Conservation (phyloP, 2,113 vertebrate genomes). For the Syrrhaptes paradoxus region DNA sequence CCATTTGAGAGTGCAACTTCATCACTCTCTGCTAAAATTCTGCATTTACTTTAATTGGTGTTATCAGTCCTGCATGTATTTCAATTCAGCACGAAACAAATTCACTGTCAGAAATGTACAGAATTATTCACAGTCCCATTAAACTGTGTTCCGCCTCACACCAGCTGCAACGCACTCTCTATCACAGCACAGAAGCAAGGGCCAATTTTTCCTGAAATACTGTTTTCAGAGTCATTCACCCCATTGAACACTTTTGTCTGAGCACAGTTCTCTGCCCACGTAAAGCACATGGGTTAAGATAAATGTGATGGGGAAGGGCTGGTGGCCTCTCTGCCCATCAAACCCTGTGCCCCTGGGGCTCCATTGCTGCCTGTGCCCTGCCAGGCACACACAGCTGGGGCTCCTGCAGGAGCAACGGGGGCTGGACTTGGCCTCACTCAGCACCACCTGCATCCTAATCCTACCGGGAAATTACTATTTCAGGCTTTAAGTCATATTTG, state of each 20-base stretch:
- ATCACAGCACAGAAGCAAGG: not conserved
- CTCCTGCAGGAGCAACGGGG: not conserved
- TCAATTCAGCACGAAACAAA: not conserved
- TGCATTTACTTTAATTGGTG: not conserved
- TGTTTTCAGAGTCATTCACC: not conserved
- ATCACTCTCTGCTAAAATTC: not conserved
- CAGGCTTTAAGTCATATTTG: not conserved
- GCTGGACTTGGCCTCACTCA: not conserved
- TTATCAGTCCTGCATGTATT: not conserved
- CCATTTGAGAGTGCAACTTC: not conserved
- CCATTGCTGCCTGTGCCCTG: not conserved
- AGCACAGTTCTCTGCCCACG: not conserved
- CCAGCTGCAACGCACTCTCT: not conserved
- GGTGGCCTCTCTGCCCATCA: not conserved
- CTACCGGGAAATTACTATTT: not conserved
- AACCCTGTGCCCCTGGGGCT: rapidly evolving
- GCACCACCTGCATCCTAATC: not conserved
- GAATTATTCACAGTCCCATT: not conserved
- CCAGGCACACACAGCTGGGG: not conserved
- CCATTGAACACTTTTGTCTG: not conserved
- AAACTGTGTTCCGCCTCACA: not conserved
- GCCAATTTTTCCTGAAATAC: not conserved
- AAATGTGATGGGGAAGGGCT: not conserved
- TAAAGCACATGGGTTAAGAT: not conserved
- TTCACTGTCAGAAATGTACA: not conserved